Percentiles rank a stretch among this genome's conserved stretches.
Evolutionary conservation across 2,888 invertebrate species (phyloP).

Genomic region (Tenthredo distinguenda): DNA sequence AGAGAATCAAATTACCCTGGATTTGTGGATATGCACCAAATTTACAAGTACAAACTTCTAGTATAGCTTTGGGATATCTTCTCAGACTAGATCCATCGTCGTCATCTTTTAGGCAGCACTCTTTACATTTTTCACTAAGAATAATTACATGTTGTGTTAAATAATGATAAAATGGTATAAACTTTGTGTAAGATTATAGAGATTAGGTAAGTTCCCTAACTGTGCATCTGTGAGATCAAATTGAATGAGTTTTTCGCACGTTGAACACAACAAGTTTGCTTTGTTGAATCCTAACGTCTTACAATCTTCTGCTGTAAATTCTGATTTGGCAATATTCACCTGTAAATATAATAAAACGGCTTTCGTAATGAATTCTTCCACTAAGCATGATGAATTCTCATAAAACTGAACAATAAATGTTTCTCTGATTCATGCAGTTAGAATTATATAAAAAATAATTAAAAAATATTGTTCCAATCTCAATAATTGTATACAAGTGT

Average conservation of each 20-base stretch:
- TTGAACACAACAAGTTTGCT: slow-evolving; percentile 91
- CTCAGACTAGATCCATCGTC: slow-evolving; percentile 82
- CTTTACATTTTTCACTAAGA: slow-evolving; percentile 84
- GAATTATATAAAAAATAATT: not conserved
- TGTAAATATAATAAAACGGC: slow-evolving; percentile 47
- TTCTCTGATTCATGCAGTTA: not conserved
- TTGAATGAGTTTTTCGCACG: slow-evolving; percentile 91
- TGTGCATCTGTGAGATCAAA: slow-evolving; percentile 85
- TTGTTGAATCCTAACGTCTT: slow-evolving; percentile 91
- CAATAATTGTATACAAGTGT: not conserved
- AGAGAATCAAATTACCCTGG: slow-evolving; percentile 81
- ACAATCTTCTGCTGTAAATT: slow-evolving; percentile 91
- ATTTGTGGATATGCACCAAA: slow-evolving; percentile 99
- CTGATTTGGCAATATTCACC: slow-evolving; percentile 72
- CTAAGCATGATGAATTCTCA: not conserved
- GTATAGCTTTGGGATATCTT: slow-evolving; percentile 93
- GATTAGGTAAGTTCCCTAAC: slow-evolving; percentile 74
- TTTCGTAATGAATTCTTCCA: not conserved
- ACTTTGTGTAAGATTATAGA: not conserved
- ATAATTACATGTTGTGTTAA: slow-evolving; percentile 15
- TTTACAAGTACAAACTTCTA: slow-evolving; percentile 99
- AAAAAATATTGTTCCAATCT: not conserved
- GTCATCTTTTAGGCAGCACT: slow-evolving; percentile 90
- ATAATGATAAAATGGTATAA: not conserved
- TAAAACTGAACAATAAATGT: not conserved